Evolutionary conservation across 2,797 vertebrate genomes (phyloP), one percentile per base, ranked within the genome.

Genomic region (Sphenodon punctatus): DNA sequence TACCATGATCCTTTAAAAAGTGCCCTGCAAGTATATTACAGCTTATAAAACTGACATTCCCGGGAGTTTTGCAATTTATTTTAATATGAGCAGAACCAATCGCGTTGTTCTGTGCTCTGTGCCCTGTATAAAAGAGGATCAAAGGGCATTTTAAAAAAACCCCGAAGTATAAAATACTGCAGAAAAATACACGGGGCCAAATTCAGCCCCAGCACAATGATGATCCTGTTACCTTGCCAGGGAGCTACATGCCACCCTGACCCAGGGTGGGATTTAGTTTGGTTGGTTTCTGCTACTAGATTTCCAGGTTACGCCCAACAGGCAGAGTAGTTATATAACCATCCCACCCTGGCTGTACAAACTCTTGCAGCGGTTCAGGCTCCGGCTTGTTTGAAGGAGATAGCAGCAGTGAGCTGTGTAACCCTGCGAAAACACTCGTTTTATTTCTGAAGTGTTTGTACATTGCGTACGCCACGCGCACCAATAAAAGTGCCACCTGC

Each of bases 401-500:
- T 88, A 89, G 66, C 88, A 84, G 84, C 70, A 60, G 65, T 82
- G 90, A 90, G 67, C 90, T 90, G 91, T 84, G 89, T 88, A 87
- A 64, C 87, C 88, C 72, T 73, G 84, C 92, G 79, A 93, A 75
- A 80, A 70, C 82, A 87, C 86, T 83, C 75, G 58, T 72, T 93
- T 93, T 93, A 88, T 93, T 94, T 91, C 88, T 75, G 85, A 81
- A 89, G 86, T 81, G 86, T 91, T 92, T 91, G 85, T 86, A 72
- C 63, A 73, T 78, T 91, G 75, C 87, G 87, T 67, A 67, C 86
- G 70, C 80, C 82, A 88, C 78, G 74, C 76, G 78, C 48, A 51
- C 13, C 82, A 87, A 92, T 87, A 90, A 89, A 91, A 88, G 32
- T 79, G 84, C 86, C 86, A 89, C 68, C 89, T 92, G 89, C 87